Conservation (phyloP, 2,888 invertebrate genomes). For the Troides helena region DNA sequence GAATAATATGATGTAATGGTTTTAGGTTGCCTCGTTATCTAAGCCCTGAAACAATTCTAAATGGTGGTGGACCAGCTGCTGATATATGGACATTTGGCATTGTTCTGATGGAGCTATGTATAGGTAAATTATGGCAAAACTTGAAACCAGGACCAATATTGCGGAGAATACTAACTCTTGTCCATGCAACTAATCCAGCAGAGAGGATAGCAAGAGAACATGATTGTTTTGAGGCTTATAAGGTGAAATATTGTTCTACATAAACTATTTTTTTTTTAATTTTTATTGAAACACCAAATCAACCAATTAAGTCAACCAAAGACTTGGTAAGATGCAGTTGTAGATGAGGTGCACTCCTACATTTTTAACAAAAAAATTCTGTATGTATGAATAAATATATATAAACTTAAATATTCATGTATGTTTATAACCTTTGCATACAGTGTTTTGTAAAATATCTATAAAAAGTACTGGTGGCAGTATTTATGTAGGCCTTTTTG, state of each 20-base stretch:
- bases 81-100: slow-evolving; percentile 98
- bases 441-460: too few relatives aligned
- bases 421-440: too few relatives aligned
- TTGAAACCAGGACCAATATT: slow-evolving; percentile 87
- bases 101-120: slow-evolving; percentile 88
- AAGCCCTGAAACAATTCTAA: slow-evolving; percentile 89
- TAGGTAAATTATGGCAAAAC: slow-evolving; percentile 86
- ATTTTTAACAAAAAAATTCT: too few relatives aligned
- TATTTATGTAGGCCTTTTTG: background rate
- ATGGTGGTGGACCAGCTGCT: slow-evolving; percentile 86
- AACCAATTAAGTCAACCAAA: too few relatives aligned
- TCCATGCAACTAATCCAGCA: slow-evolving; percentile 77
- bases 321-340: too few relatives aligned
- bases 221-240: slow-evolving; percentile 83
- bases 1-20: slow-evolving; percentile 30
- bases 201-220: slow-evolving; percentile 89
- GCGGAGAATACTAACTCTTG: slow-evolving; percentile 86
- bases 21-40: slow-evolving; percentile 87
- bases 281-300: too few relatives aligned
- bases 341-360: too few relatives aligned
- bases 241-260: slow-evolving; percentile 64
- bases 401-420: too few relatives aligned
- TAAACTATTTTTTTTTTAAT: background rate
- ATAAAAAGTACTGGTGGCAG: background rate
- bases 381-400: too few relatives aligned